Conservation (phyloP, 2,797 vertebrate genomes). For the Centropyge bicolor region DNA sequence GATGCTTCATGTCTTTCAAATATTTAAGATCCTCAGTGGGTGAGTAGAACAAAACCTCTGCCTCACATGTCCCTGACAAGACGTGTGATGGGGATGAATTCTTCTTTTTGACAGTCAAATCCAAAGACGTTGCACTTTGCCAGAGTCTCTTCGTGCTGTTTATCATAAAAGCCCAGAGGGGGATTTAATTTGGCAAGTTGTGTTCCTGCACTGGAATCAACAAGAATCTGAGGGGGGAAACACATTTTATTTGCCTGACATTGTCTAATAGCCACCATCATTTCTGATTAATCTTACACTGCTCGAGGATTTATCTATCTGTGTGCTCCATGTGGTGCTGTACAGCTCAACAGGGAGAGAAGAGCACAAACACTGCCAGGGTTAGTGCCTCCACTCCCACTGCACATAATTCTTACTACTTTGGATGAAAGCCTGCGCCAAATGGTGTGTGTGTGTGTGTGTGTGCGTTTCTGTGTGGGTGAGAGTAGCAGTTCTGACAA, state of each 20-base stretch:
- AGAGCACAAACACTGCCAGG: slow-evolving; percentile 60
- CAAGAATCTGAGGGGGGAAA: slow-evolving; percentile 45
- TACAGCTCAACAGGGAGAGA: slow-evolving; percentile 57
- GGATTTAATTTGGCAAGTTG: slow-evolving; percentile 66
- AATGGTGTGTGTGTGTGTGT: slow-evolving; percentile 51
- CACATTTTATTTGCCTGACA: slow-evolving; percentile 66
- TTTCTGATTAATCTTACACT: slow-evolving; percentile 67
- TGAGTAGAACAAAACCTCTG: slow-evolving; percentile 52
- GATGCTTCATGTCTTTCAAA: slow-evolving; percentile 49
- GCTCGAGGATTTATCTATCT: slow-evolving; percentile 70
- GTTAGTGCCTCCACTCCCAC: slow-evolving; percentile 63
- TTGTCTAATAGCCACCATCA: slow-evolving; percentile 64
- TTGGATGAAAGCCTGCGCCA: slow-evolving; percentile 66
- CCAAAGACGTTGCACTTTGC: slow-evolving; percentile 51
- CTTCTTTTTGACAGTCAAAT: slow-evolving; percentile 61
- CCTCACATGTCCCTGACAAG: slow-evolving; percentile 42
- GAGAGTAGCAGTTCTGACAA: slow-evolving; percentile 49
- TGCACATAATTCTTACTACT: slow-evolving; percentile 68
- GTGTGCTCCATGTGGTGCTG: slow-evolving; percentile 61
- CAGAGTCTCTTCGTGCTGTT: slow-evolving; percentile 55
- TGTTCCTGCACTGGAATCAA: slow-evolving; percentile 51
- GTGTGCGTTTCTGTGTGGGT: slow-evolving; percentile 39
- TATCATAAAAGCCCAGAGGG: slow-evolving; percentile 61
- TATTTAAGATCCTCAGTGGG: slow-evolving; percentile 58
- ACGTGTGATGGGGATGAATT: slow-evolving; percentile 50